A percentile compares a stretch with the other conserved stretches of the same genome.
These are phyloP conservation scores for Sorex maritimensis DNA, from an alignment of 2,797 vertebrate genomes.

Conservation along the genomic window DNA sequence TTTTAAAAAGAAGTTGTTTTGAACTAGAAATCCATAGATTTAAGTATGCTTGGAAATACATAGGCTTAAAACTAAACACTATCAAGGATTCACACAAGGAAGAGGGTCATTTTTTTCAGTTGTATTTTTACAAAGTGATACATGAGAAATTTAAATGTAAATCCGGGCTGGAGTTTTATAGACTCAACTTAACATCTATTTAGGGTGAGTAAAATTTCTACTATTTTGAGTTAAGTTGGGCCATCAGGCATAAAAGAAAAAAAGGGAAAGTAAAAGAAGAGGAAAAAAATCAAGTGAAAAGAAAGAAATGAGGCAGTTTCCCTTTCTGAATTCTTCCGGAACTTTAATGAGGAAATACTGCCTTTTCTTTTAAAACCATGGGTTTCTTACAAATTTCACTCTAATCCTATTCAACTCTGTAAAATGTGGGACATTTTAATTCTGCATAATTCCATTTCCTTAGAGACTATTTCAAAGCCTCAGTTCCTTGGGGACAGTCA, in stretches of 20 bases:
- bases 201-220: slow-evolving; percentile 52
- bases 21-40: slow-evolving; percentile 33
- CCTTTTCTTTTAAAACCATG: slow-evolving; percentile 70
- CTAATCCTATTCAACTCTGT: slow-evolving; percentile 71
- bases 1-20: not conserved
- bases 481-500: slow-evolving; percentile 77
- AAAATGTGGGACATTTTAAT: slow-evolving; percentile 76
- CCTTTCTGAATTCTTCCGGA: slow-evolving; percentile 38
- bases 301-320: slow-evolving; percentile 5
- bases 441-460: slow-evolving; percentile 77
- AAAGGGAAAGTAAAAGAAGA: too few relatives aligned
- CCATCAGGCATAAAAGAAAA: not conserved
- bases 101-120: not conserved
- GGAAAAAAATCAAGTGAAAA: not conserved
- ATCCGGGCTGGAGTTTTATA: slow-evolving; percentile 17
- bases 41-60: not conserved
- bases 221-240: slow-evolving; percentile 21
- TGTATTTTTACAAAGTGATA: not conserved
- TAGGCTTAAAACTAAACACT: slow-evolving; percentile 31
- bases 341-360: slow-evolving; percentile 20
- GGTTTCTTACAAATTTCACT: slow-evolving; percentile 72
- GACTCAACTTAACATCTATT: not conserved
- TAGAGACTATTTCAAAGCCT: slow-evolving; percentile 70
- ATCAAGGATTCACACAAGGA: slow-evolving; percentile 5
- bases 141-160: slow-evolving; percentile 62